phyloP scores from a whole-genome alignment of 2,113 vertebrate species.

The Nettapus auritus region DNA sequence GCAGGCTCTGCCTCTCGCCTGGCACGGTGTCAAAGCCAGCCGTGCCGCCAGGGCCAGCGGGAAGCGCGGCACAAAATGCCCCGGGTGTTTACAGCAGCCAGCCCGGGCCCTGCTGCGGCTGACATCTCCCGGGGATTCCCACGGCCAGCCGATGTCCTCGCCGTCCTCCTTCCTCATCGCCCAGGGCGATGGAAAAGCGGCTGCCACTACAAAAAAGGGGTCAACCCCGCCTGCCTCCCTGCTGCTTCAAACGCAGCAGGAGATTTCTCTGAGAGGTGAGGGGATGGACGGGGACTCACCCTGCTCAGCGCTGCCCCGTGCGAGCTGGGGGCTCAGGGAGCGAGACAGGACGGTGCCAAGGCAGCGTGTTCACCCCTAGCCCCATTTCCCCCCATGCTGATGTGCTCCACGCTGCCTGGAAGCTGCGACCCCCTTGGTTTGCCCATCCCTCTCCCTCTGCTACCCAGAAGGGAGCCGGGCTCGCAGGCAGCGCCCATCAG shows the following conservation, averaged over 20 bases:
- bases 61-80: neutral
- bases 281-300: neutral
- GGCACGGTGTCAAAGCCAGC: neutral
- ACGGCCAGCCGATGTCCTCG: accelerated
- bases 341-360: neutral
- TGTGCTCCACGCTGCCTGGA: neutral
- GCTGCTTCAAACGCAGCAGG: neutral
- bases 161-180: neutral
- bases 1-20: neutral
- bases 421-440: neutral
- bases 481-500: neutral
- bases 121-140: neutral
- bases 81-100: neutral
- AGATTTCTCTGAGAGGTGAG: neutral
- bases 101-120: neutral
- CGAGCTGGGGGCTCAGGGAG: neutral
- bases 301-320: neutral
- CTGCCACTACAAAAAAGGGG: too few species aligned
- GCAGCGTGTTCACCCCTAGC: neutral
- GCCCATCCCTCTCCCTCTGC: too few species aligned
- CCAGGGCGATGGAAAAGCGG: neutral
- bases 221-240: accelerated
- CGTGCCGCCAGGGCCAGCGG: neutral
- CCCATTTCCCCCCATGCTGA: neutral
- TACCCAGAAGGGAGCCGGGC: neutral